Percentiles rank a stretch among this genome's conserved stretches.
phyloP scores from a whole-genome alignment of 2,888 invertebrate genomes.

The Stenotaenia linearis region DNA sequence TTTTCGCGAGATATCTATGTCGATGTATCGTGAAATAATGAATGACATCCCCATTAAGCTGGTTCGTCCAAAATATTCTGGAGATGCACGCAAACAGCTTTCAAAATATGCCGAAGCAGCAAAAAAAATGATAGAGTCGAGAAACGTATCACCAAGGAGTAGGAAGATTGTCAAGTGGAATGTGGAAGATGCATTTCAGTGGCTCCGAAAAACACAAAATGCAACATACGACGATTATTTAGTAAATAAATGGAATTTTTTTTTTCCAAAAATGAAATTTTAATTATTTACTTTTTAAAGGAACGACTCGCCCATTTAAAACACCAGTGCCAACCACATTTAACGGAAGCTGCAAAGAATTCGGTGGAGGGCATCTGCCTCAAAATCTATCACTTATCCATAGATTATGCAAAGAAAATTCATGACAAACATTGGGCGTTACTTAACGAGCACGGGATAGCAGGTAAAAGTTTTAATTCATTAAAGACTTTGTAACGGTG shows the following conservation, averaged over 20 bases:
- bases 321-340: constrained; percentile 91
- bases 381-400: constrained; percentile 86
- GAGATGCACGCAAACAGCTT: constrained; percentile 89
- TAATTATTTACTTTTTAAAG: constrained; percentile 43
- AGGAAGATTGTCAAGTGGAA: constrained; percentile 98
- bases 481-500: too few species aligned
- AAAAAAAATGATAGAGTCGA: constrained; percentile 90
- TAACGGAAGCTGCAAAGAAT: constrained; percentile 86
- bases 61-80: constrained; percentile 89
- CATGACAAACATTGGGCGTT: constrained; percentile 77
- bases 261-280: not conserved
- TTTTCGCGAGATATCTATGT: constrained; percentile 82
- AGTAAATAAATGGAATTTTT: constrained; percentile 43
- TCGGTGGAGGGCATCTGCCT: constrained; percentile 93
- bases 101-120: constrained; percentile 93
- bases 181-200: constrained; percentile 94
- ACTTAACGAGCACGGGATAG: constrained; percentile 79
- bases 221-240: constrained; percentile 92
- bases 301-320: constrained; percentile 82
- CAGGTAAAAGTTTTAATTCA: constrained; percentile 45
- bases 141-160: constrained; percentile 86
- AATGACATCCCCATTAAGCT: constrained; percentile 95
- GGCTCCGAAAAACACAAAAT: constrained; percentile 85
- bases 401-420: constrained; percentile 85
- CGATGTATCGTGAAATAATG: constrained; percentile 97